Evolutionary conservation across 2,113 vertebrate species (phyloP).

Genomic region (Hirundichthys speculiger): DNA sequence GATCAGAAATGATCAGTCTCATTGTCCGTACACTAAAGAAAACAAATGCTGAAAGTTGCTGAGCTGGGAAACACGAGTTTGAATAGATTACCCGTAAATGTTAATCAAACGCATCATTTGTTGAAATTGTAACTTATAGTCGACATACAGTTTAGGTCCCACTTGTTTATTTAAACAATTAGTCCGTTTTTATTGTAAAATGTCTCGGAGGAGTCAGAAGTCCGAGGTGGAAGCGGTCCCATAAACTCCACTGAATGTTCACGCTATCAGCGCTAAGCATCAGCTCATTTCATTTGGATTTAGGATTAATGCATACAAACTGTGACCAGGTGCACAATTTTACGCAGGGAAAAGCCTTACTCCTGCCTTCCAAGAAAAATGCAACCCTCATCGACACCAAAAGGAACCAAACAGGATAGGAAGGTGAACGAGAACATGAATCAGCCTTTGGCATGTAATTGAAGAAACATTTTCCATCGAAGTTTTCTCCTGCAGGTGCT

Average conservation of each 20-base stretch:
- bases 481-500: neutral
- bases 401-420: conserved; percentile 6
- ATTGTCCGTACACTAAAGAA: neutral
- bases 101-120: too few species aligned
- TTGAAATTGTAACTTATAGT: too few species aligned
- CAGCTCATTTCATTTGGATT: conserved; percentile 3
- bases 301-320: conserved; percentile 46
- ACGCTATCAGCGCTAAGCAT: neutral
- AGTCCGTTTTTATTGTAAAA: neutral
- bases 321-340: conserved; percentile 45
- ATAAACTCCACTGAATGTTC: neutral
- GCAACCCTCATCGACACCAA: neutral
- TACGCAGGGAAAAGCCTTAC: neutral
- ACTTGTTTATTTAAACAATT: too few species aligned
- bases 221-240: neutral
- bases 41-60: neutral
- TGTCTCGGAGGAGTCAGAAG: conserved; percentile 7
- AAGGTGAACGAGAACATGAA: conserved; percentile 9
- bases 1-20: conserved; percentile 13
- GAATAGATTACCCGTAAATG: too few species aligned
- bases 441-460: neutral
- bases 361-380: conserved; percentile 8
- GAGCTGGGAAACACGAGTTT: too few species aligned
- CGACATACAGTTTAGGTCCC: too few species aligned
- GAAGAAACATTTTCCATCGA: neutral